Evolutionary conservation across 92 coral and sea anemone genomes (phyloP), one percentile per base, ranked within the genome.

Genomic region (Siderastrea siderea): DNA sequence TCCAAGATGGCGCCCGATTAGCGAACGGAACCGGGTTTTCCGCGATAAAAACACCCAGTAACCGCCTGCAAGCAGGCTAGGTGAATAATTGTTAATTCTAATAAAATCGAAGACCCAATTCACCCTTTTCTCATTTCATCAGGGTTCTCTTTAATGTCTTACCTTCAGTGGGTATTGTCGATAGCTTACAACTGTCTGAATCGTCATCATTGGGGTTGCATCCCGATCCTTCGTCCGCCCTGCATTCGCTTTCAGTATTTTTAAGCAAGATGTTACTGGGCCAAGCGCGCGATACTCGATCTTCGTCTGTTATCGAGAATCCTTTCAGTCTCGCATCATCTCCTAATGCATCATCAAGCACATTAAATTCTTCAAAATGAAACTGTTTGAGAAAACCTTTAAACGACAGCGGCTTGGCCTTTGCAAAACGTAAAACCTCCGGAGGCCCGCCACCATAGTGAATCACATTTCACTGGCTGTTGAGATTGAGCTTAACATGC

Each of bases 371-470:
- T 46, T 92, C 93, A 51, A 92, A 92, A 52, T 73, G 71, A 68
- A 92, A 54, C 84, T 92, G 90, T 48, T 85, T 87, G 3, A 92
- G 88, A 70, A 69, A 92, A 11, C 95, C 95, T 43, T 78, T 80
- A 53, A 80, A 92, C 47, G 65, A 80, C 47, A 72, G 49, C 16
- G 47, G 69, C 74, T 89, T 89, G 72, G 91, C 49, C 13, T 91
- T 43, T 3, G 87, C 71, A 4, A 62, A 62, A 4, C 8, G 72
- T 16, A 84, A 45, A 8, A n/a, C 50, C 53, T 48, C 80, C 68
- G 84, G 74, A 63, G 95, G 95, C 0, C 93, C 95, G 3, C 95
- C 95, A 3, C 93, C 95, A 52, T 89, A 84, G 82, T 92, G 86
- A 7, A 91, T 88, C 1, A 89, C 74, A 47, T 91, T 68, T 13